phyloP scores from a whole-genome alignment of 1,140 invertebrate species.

The Cydia strobilella region DNA sequence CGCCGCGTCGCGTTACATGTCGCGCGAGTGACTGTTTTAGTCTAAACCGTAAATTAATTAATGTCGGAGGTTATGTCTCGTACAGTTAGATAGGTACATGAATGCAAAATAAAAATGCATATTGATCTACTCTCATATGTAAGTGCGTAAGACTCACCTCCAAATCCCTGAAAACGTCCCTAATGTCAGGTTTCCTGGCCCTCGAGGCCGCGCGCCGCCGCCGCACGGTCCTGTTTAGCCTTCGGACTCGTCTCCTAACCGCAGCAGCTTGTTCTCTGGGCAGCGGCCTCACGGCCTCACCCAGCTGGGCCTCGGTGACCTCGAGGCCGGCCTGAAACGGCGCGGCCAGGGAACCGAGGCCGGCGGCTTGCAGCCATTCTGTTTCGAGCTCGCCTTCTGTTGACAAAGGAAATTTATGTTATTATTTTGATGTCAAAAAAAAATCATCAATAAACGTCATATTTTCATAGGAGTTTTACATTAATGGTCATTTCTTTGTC shows the following conservation, averaged over 20 bases:
- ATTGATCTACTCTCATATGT: too few species aligned
- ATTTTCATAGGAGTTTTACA: too few species aligned
- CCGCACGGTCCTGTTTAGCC: constrained; percentile 89
- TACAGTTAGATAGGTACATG: neutral
- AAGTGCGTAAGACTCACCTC: constrained; percentile 78
- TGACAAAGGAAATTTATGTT: constrained; percentile 37
- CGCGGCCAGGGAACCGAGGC: constrained; percentile 71
- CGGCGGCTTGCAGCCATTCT: constrained; percentile 77
- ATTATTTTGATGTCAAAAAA: too few species aligned
- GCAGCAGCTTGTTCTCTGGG: constrained; percentile 87
- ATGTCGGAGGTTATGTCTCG: neutral
- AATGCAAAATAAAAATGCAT: neutral
- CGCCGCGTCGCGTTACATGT: too few species aligned
- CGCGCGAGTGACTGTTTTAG: too few species aligned
- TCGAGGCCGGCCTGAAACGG: constrained; percentile 76
- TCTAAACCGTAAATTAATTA: too few species aligned
- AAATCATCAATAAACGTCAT: too few species aligned
- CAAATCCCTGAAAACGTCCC: constrained; percentile 89
- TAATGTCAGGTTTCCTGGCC: constrained; percentile 86
- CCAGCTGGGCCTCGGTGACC: constrained; percentile 76
- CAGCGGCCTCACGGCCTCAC: constrained; percentile 73
- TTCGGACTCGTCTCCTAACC: constrained; percentile 86
- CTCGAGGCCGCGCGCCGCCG: constrained; percentile 80
- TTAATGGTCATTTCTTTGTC: too few species aligned
- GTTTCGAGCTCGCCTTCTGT: constrained; percentile 79